Evolutionary conservation across 2,888 invertebrate species (phyloP).

Genomic region (Microctonus brassicae): DNA sequence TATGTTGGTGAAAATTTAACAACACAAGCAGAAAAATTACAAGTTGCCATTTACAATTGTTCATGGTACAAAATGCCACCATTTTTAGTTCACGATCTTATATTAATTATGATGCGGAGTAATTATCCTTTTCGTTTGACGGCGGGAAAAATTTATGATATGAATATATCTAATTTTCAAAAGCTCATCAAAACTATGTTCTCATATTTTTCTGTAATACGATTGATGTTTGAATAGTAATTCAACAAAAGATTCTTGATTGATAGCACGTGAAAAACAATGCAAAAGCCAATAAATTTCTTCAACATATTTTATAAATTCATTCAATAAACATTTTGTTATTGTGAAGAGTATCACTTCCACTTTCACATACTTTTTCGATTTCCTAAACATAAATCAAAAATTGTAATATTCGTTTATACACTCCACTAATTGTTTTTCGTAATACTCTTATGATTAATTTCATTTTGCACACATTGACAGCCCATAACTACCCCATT

Average conservation of each 20-base stretch:
- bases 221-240: slow-evolving; percentile 27
- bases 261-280: not conserved
- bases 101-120: slow-evolving; percentile 34
- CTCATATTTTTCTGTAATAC: slow-evolving; percentile 35
- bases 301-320: not conserved
- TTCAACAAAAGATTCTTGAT: not conserved
- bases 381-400: too few relatives aligned
- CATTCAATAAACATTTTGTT: not conserved
- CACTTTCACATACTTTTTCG: too few relatives aligned
- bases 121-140: slow-evolving; percentile 31
- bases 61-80: slow-evolving; percentile 37
- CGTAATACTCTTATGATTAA: too few relatives aligned
- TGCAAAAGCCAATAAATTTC: not conserved
- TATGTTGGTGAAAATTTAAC: slow-evolving; percentile 40
- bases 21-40: slow-evolving; percentile 28
- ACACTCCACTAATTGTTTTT: too few relatives aligned
- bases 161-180: slow-evolving; percentile 30
- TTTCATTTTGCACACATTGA: too few relatives aligned
- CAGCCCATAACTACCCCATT: too few relatives aligned
- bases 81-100: slow-evolving; percentile 23
- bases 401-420: too few relatives aligned
- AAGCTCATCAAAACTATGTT: slow-evolving; percentile 31
- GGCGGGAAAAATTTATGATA: slow-evolving; percentile 35
- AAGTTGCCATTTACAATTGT: slow-evolving; percentile 36
- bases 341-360: too few relatives aligned